Conservation (phyloP, 2,888 invertebrate species). For the Alloplasta piceator region DNA sequence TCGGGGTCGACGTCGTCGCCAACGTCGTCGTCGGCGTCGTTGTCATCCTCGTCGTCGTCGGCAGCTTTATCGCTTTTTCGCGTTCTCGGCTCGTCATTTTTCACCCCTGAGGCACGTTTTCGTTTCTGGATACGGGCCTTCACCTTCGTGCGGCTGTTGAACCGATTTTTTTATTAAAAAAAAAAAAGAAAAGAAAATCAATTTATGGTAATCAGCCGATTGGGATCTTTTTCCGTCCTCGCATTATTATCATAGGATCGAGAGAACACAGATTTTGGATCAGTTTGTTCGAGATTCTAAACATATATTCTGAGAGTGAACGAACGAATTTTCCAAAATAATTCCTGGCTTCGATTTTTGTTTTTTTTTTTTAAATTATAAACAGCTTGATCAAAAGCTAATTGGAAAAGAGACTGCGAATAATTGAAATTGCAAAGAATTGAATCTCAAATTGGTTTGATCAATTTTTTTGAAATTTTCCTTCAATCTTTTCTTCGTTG, state of each 20-base stretch:
- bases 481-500: too few relatives aligned
- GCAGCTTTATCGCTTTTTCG: slow-evolving; percentile 21
- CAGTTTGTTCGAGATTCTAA: too few relatives aligned
- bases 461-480: too few relatives aligned
- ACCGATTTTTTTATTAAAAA: background rate
- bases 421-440: too few relatives aligned
- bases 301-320: too few relatives aligned
- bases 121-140: slow-evolving; percentile 54
- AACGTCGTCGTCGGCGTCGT: slow-evolving; percentile 17
- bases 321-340: too few relatives aligned
- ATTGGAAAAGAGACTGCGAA: too few relatives aligned
- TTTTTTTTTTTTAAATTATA: background rate
- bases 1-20: slow-evolving; percentile 17
- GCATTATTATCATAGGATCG: too few relatives aligned
- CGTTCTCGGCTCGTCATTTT: slow-evolving; percentile 41
- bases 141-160: slow-evolving; percentile 45
- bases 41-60: slow-evolving; percentile 21
- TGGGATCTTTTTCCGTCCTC: slow-evolving; percentile 15
- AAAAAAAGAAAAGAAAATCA: slow-evolving; percentile 3
- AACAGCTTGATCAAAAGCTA: too few relatives aligned
- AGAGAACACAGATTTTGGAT: too few relatives aligned
- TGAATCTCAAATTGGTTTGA: too few relatives aligned
- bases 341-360: background rate
- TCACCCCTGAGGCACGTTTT: slow-evolving; percentile 36
- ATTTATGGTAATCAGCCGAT: slow-evolving; percentile 12